Evolutionary conservation across 2,113 vertebrate genomes (phyloP).

Genomic region (Lasiurus cinereus): DNA sequence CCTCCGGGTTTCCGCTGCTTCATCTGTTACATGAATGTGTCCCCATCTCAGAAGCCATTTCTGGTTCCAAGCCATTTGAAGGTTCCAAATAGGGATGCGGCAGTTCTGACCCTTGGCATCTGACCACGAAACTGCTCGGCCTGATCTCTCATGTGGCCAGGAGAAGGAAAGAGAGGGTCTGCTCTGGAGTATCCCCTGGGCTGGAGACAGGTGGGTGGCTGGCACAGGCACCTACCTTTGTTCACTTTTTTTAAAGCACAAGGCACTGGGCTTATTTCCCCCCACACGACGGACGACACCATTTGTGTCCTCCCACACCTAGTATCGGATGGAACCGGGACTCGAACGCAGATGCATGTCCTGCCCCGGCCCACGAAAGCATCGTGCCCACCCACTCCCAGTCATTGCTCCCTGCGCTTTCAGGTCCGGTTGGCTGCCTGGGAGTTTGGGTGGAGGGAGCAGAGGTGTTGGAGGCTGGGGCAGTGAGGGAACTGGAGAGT

Average conservation of each 20-base stretch:
- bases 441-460: background rate
- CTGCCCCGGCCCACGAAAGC: background rate
- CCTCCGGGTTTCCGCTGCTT: background rate
- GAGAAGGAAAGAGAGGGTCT: background rate
- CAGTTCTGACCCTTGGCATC: too few species aligned
- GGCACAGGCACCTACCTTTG: fast-evolving
- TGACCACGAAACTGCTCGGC: background rate
- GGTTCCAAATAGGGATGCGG: background rate
- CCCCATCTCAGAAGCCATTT: background rate
- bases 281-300: background rate
- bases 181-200: background rate
- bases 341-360: background rate
- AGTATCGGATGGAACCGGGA: background rate
- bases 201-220: background rate
- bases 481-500: too few species aligned
- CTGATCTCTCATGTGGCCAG: background rate
- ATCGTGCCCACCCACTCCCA: fast-evolving
- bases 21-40: background rate
- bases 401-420: background rate
- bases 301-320: background rate
- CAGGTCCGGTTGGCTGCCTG: background rate
- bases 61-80: background rate
- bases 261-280: background rate
- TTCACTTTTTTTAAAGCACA: background rate
- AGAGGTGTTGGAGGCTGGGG: background rate